Conservation (phyloP, 2,888 invertebrate genomes). For the Drosophila anomalata region DNA sequence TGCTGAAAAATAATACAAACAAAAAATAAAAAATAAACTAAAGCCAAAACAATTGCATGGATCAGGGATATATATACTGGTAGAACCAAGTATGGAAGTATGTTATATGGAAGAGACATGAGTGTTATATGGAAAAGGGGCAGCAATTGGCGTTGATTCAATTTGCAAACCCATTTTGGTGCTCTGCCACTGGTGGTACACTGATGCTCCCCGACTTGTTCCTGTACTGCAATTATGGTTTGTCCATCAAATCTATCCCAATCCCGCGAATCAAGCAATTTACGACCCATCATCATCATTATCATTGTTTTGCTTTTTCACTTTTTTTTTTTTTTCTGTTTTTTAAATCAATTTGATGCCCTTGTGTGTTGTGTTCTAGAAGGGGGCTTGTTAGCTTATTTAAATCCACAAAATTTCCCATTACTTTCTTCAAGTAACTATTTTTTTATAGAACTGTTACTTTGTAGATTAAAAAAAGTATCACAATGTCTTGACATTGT, state of each 20-base stretch:
- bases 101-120: not conserved
- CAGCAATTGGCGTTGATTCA: conserved; percentile 73
- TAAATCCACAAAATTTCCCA: not conserved
- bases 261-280: conserved; percentile 46
- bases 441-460: not conserved
- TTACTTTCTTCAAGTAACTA: not conserved
- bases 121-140: conserved; percentile 25
- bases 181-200: conserved; percentile 17
- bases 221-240: conserved; percentile 27
- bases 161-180: conserved; percentile 60
- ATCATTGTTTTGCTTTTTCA: conserved; percentile 4
- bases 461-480: not conserved
- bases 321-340: not conserved
- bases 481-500: not conserved
- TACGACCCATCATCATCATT: conserved; percentile 29
- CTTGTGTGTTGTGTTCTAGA: conserved; percentile 15
- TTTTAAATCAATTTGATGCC: conserved; percentile 31
- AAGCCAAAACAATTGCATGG: conserved; percentile 20
- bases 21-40: too few relatives aligned
- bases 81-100: not conserved
- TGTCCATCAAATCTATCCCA: conserved; percentile 47
- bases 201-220: conserved; percentile 6
- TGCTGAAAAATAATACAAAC: conserved; percentile 12
- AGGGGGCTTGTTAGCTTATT: not conserved
- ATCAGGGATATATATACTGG: not conserved